Conservation (phyloP, 2,113 vertebrate species). For the Colistium nudipinnis region DNA sequence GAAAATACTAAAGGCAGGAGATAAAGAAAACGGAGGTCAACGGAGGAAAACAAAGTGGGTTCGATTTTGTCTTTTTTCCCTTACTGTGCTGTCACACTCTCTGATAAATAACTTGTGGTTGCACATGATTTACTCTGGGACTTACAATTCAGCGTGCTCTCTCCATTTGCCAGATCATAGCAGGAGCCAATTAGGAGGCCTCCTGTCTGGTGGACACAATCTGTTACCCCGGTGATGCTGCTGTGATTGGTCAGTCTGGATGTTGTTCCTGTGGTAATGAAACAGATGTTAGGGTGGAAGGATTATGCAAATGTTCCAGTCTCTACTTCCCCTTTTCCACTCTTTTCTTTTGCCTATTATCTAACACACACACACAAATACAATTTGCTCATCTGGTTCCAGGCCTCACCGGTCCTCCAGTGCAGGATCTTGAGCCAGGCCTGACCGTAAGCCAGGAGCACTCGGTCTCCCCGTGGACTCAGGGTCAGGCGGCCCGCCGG, state of each 20-base stretch:
- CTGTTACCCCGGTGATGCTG: slow-evolving; percentile 81
- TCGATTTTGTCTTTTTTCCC: slow-evolving; percentile 33
- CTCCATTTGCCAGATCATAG: slow-evolving; percentile 82
- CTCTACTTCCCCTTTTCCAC: slow-evolving; percentile 22
- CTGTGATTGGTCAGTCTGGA: slow-evolving; percentile 85
- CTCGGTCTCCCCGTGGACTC: slow-evolving; percentile 79
- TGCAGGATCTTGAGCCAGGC: slow-evolving; percentile 80
- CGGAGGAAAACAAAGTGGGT: slow-evolving; percentile 44
- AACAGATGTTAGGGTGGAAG: slow-evolving; percentile 65
- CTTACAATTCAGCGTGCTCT: slow-evolving; percentile 82
- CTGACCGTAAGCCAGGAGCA: slow-evolving; percentile 77
- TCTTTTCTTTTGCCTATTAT: not conserved
- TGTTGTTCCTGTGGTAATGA: slow-evolving; percentile 74
- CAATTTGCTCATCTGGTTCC: not conserved
- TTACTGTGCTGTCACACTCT: slow-evolving; percentile 16
- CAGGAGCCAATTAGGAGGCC: slow-evolving; percentile 83
- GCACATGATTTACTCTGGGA: slow-evolving; percentile 20
- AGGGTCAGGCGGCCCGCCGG: slow-evolving; percentile 67
- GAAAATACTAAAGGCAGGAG: slow-evolving; percentile 76
- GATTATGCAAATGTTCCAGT: slow-evolving; percentile 55
- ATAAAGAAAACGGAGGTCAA: slow-evolving; percentile 16
- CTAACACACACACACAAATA: slow-evolving; percentile 24
- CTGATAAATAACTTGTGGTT: slow-evolving; percentile 15
- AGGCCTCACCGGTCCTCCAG: slow-evolving; percentile 79
- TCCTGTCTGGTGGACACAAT: slow-evolving; percentile 81